Evolutionary conservation across 2,888 invertebrate genomes (phyloP).

Genomic region (Alloscopus bannaensis): DNA sequence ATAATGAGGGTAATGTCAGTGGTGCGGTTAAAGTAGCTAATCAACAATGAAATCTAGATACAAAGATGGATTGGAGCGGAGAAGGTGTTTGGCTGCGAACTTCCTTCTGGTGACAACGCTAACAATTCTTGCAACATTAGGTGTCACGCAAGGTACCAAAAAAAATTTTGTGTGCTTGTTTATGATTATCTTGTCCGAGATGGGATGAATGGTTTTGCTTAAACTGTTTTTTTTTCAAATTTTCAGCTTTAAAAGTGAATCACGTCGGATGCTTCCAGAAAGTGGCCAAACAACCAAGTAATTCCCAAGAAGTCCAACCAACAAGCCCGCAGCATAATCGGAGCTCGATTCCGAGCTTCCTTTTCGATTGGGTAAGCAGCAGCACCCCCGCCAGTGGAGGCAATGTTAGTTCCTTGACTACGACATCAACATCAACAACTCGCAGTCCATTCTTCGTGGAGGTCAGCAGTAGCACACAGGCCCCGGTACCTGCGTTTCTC

Average conservation of each 20-base stretch:
- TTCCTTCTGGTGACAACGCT: too few species aligned
- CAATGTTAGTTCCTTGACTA: background rate
- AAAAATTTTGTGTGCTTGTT: too few species aligned
- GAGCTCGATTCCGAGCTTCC: conserved; percentile 42
- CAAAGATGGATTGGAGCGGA: too few species aligned
- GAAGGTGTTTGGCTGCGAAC: too few species aligned
- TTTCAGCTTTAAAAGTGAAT: conserved; percentile 38
- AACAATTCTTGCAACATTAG: too few species aligned
- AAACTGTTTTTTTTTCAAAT: background rate
- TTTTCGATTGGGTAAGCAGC: too few species aligned
- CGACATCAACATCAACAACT: conserved; percentile 1
- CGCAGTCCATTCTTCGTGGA: conserved; percentile 25
- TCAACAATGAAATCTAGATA: too few species aligned
- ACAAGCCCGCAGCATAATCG: background rate
- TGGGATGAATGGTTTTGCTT: too few species aligned
- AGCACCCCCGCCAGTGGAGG: background rate
- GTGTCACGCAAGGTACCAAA: background rate
- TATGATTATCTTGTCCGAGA: too few species aligned
- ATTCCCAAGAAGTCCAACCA: conserved; percentile 1
- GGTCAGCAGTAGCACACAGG: background rate
- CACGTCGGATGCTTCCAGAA: conserved; percentile 58
- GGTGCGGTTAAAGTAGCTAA: too few species aligned
- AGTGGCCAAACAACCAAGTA: conserved; percentile 44
- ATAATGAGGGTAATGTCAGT: too few species aligned
- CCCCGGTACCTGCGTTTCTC: background rate